These are phyloP conservation scores for Botrylloides violaceus DNA, from an alignment of 23 tunicate genomes.

Conservation along the genomic window DNA sequence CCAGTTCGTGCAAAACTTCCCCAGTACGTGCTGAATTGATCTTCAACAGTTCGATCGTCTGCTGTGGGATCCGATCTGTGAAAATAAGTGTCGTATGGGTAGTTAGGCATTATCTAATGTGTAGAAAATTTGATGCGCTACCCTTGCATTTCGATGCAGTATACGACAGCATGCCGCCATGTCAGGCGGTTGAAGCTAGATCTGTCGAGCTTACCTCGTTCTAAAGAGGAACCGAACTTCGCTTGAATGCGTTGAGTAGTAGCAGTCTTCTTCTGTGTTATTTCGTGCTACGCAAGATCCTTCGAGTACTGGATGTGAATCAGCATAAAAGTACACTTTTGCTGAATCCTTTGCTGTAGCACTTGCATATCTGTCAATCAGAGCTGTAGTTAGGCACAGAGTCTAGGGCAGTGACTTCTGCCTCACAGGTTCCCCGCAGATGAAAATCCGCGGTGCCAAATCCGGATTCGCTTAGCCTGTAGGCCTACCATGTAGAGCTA, in stretches of 20 bases:
- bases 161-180: too few species aligned
- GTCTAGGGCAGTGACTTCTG: too few species aligned
- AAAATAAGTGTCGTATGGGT: too few species aligned
- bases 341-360: neutral
- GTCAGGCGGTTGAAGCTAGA: too few species aligned
- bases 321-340: neutral
- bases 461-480: too few species aligned
- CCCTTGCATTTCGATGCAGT: too few species aligned
- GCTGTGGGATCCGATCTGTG: neutral
- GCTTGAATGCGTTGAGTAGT: slow-evolving; percentile 13
- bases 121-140: too few species aligned
- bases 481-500: too few species aligned
- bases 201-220: slow-evolving; percentile 4
- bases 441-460: too few species aligned
- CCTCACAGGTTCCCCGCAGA: too few species aligned
- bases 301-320: slow-evolving; percentile 17
- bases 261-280: neutral
- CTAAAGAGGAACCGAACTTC: slow-evolving; percentile 17
- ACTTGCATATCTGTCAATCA: neutral
- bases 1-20: slow-evolving; percentile 66
- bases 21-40: slow-evolving; percentile 68
- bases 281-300: slow-evolving; percentile 3
- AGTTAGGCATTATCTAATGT: too few species aligned
- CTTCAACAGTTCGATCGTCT: slow-evolving; percentile 33
- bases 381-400: too few species aligned